A percentile compares a stretch with the other conserved stretches of the same genome.
phyloP scores from a whole-genome alignment of 2,888 invertebrate species.

The Gymnocheta viridis region DNA sequence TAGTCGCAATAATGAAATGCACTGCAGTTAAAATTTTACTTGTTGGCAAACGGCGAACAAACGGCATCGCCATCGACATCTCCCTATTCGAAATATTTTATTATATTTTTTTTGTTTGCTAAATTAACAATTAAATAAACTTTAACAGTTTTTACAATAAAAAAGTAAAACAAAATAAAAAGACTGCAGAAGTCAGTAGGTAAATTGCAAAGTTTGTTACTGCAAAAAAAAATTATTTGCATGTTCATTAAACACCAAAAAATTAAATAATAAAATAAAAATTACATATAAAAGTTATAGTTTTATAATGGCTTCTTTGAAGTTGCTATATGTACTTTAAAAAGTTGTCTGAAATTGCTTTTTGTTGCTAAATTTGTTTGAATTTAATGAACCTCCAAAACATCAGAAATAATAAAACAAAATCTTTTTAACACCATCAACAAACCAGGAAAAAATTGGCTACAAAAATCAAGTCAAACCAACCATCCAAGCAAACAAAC shows the following conservation, averaged over 20 bases:
- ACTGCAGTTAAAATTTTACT: slow-evolving; percentile 51
- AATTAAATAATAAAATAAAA: background rate
- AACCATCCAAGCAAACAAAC: background rate
- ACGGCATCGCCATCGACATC: background rate
- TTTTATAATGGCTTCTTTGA: slow-evolving; percentile 42
- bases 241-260: slow-evolving; percentile 41
- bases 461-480: slow-evolving; percentile 3
- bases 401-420: slow-evolving; percentile 6
- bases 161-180: background rate
- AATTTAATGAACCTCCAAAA: slow-evolving; percentile 16
- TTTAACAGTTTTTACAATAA: slow-evolving; percentile 33
- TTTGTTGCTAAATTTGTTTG: slow-evolving; percentile 7
- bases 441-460: slow-evolving; percentile 29
- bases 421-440: slow-evolving; percentile 43
- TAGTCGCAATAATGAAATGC: slow-evolving; percentile 20
- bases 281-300: slow-evolving; percentile 6
- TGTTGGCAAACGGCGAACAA: slow-evolving; percentile 32
- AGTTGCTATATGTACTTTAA: slow-evolving; percentile 54
- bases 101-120: slow-evolving; percentile 42
- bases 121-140: slow-evolving; percentile 65
- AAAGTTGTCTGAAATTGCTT: slow-evolving; percentile 43
- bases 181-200: slow-evolving; percentile 42
- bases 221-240: slow-evolving; percentile 44
- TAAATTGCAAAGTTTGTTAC: slow-evolving; percentile 12
- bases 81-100: background rate